Evolutionary conservation across 23 tunicate species (phyloP), one percentile per base, ranked within the genome.

Genomic region (Ciona savignyi): DNA sequence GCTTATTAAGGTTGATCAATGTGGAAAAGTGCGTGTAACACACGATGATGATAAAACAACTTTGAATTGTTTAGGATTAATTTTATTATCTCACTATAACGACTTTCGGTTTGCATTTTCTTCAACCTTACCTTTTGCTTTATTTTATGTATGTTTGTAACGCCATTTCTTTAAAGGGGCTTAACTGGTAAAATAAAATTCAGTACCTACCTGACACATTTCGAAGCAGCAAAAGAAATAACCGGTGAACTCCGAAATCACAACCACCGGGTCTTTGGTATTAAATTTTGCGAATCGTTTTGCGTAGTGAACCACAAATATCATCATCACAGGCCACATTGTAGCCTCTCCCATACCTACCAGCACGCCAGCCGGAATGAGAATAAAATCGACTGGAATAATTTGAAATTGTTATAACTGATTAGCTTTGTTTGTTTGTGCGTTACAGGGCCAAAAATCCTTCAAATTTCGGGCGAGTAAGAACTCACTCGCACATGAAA

Each of bases 311-410:
- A 66, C 70, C 70, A 33, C 30, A 33, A 66, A 66, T 29, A 66
- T 33, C 70, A 66, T 66, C 70, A 66, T 66, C 2, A n/a, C 29
- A 3, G 70, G 70, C 70, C 70, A 66, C 70, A 66, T 66, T 3
- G 70, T 66, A 1, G 70, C 70, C 25, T 66, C 70, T 22, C 70
- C 70, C 70, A 66, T 66, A 20, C 70, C 70, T 2, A 66, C 70
- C 1, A 66, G 29, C 2, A 66, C 70, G n/a, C 70, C 70, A 9
- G 33, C 70, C 2, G 70, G 70, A 24, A 66, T 66, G 1, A 66
- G 30, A n/a, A 33, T 66, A 33, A 29, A 66, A 22, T 33, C 30
- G n/a, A 22, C 70, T 66, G 70, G 15, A 1, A 1, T 29, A 27
- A 66, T n/a, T 4, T 15, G 20, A 15, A 15, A 49, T 49, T 49